These are phyloP conservation scores for Lepidocyrtoides sp. DNA, from an alignment of 2,888 invertebrate genomes.

Conservation along the genomic window DNA sequence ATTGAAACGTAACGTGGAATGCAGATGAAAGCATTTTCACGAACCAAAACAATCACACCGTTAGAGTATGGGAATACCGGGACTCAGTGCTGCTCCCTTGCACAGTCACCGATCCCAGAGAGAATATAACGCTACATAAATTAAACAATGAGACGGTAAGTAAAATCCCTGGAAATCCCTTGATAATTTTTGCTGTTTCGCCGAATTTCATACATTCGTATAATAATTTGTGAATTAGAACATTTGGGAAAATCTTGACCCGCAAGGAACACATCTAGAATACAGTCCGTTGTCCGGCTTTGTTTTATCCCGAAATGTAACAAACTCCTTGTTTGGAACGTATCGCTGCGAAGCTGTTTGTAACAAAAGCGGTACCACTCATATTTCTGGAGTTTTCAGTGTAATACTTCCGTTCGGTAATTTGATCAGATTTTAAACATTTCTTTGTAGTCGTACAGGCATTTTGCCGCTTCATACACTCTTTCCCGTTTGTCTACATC, in stretches of 20 bases:
- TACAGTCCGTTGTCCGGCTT: slow-evolving; percentile 67
- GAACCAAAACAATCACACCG: slow-evolving; percentile 71
- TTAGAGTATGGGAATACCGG: slow-evolving; percentile 78
- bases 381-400: slow-evolving; percentile 50
- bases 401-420: slow-evolving; percentile 63
- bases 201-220: no score
- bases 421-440: not conserved
- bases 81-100: slow-evolving; percentile 79
- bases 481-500: not conserved
- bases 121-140: slow-evolving; percentile 76
- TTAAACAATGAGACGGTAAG: slow-evolving; percentile 73
- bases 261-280: slow-evolving; percentile 34
- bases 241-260: slow-evolving; percentile 57
- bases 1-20: no score
- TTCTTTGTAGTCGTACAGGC: not conserved
- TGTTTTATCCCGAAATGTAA: slow-evolving; percentile 58
- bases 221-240: not conserved
- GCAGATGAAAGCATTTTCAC: slow-evolving; percentile 72
- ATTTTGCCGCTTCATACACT: not conserved
- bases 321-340: slow-evolving; percentile 59
- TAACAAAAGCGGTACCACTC: slow-evolving; percentile 40
- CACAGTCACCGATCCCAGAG: slow-evolving; percentile 68
- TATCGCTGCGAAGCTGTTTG: slow-evolving; percentile 71
- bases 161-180: no score
- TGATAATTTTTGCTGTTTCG: no score